Evolutionary conservation across 2,113 vertebrate species (phyloP), one percentile per base, ranked within the genome.

Genomic region (Zingel zingel): DNA sequence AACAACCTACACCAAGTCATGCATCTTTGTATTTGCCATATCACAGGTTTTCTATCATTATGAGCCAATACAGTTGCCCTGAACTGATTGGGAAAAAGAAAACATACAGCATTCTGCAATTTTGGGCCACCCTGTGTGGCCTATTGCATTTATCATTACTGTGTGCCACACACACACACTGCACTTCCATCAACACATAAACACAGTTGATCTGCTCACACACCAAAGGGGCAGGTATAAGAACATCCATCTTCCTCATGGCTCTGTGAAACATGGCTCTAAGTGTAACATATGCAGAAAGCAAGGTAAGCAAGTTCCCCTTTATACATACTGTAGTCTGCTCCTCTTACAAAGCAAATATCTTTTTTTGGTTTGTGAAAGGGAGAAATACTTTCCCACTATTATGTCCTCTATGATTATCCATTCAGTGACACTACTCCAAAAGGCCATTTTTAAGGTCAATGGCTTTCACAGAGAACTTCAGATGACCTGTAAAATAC

Each of bases 1-100:
- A 33, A 69, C 77, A 64, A 80, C 85, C 85, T 88, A 77, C 66
- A 50, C 53, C 23, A 30, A 82, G 79, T 51, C 77, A 69, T 77
- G 57, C 62, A 58, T 81, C 72, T 81, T 73, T 65, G 61, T 57
- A 21, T 82, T 71, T 14, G 39, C 43, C 36, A 21, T 57, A 21
- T 9, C 56, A 50, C 67, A 33, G 43, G 12, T 71, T 79, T 58
- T 36, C 79, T 25, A 7, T 83, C 47, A 74, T 7, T 21, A 48
- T 23, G 62, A 53, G 72, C 57, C 73, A 73, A 23, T 19, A 4
- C 30, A 47, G n/a, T 23, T 36, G 39, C 48, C 69, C 45, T 63
- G 39, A 79, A 74, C 47, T 30, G 54, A 79, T 56, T 51, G 61
- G 25, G 43, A 82, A 74, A 43, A 48, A 48, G 73, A 77, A 83